phyloP scores from a whole-genome alignment of 2,113 vertebrate genomes.

The Perca fluviatilis region DNA sequence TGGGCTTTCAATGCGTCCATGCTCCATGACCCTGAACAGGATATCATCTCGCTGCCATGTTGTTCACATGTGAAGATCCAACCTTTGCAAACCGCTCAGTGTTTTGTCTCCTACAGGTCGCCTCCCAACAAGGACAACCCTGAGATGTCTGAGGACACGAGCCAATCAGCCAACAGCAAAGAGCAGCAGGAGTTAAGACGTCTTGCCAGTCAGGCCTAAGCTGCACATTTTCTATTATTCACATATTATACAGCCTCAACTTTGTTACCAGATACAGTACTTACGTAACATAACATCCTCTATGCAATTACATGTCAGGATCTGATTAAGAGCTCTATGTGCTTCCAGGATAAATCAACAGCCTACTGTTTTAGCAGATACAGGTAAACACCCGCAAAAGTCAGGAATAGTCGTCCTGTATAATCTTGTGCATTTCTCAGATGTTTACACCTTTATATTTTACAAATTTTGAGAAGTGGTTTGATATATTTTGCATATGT shows the following conservation, averaged over 20 bases:
- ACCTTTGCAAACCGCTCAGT: not conserved
- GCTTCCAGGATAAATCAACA: constrained; percentile 12
- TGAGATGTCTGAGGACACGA: constrained; percentile 34
- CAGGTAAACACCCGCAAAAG: not conserved
- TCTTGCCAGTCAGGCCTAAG: constrained; percentile 53
- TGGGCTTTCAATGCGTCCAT: not conserved
- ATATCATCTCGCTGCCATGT: not conserved
- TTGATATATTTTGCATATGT: not conserved
- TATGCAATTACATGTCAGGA: constrained; percentile 39
- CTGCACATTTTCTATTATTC: not conserved
- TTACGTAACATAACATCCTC: constrained; percentile 3
- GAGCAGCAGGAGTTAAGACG: constrained; percentile 65
- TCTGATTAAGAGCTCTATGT: constrained; percentile 15
- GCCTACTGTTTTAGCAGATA: constrained; percentile 1
- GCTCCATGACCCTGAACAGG: not conserved
- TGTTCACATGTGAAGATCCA: not conserved
- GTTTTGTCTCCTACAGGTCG: constrained; percentile 57
- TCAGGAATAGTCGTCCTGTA: constrained; percentile 1
- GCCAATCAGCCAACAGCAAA: constrained; percentile 45
- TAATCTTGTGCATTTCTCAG: not conserved
- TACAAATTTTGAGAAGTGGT: constrained; percentile 4
- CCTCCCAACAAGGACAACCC: constrained; percentile 34
- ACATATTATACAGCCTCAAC: not conserved
- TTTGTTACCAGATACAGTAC: not conserved
- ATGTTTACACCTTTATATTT: constrained; percentile 15